These are phyloP conservation scores for Dicyrtomina minuta DNA, from an alignment of 2,888 invertebrate genomes.

Conservation along the genomic window DNA sequence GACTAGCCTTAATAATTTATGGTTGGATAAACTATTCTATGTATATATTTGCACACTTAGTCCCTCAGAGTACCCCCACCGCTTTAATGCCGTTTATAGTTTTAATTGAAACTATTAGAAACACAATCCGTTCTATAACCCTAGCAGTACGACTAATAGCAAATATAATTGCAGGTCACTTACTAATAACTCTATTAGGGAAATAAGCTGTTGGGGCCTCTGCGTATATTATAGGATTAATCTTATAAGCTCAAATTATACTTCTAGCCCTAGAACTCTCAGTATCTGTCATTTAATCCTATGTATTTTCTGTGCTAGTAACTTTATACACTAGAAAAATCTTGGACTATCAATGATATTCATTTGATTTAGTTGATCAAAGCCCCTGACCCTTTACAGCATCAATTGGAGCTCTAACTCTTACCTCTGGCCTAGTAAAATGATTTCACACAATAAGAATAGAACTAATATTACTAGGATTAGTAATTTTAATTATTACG, in stretches of 20 bases:
- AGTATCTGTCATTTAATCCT: slow-evolving; percentile 68
- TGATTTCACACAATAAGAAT: slow-evolving; percentile 65
- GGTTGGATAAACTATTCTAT: slow-evolving; percentile 66
- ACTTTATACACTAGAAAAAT: slow-evolving; percentile 70
- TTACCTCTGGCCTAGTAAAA: slow-evolving; percentile 64
- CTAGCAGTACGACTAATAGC: slow-evolving; percentile 70
- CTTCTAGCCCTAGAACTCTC: slow-evolving; percentile 64
- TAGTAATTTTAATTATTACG: slow-evolving; percentile 59
- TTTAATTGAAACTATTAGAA: slow-evolving; percentile 72
- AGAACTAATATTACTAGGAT: slow-evolving; percentile 61
- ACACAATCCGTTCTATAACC: slow-evolving; percentile 70
- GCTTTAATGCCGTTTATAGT: slow-evolving; percentile 72
- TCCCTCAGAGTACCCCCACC: slow-evolving; percentile 68
- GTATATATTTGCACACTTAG: slow-evolving; percentile 68
- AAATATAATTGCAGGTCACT: slow-evolving; percentile 75
- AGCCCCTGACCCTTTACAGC: slow-evolving; percentile 68
- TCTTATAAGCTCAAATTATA: too few species aligned
- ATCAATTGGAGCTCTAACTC: slow-evolving; percentile 63
- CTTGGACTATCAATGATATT: slow-evolving; percentile 61
- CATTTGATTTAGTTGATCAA: slow-evolving; percentile 67
- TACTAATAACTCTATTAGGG: slow-evolving; percentile 67
- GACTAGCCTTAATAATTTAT: slow-evolving; percentile 67
- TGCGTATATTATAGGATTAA: slow-evolving; percentile 58
- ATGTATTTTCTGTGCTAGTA: slow-evolving; percentile 67
- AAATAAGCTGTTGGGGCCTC: too few species aligned